Evolutionary conservation across 1,140 invertebrate species (phyloP), one percentile per base, ranked within the genome.

Genomic region (Drosophila trapezifrons): DNA sequence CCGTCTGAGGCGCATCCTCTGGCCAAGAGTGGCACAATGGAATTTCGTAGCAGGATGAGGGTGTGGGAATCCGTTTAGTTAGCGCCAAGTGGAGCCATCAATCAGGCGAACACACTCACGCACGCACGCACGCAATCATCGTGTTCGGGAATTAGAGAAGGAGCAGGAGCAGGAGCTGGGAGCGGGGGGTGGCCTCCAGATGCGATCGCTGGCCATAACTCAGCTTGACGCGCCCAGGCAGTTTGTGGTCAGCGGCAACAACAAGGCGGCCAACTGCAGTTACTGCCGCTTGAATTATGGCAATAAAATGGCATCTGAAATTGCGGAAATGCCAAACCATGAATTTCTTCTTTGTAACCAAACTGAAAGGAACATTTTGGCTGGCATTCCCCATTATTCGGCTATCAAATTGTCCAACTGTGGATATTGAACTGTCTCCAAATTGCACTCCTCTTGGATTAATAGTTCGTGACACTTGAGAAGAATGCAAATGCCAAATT

Each of bases 21-120:
- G 70, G 45, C 71, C 60, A 58, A 66, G 35, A 37, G 52, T 51
- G 71, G 52, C 35, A 57, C 63, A 75, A 57, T 74, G 69, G 70
- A 63, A 63, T 51, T 43, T 52, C 47, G 59, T 37, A 29, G 27
- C n/a, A 35, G 43, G 43, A 35, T 46, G 17, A 2, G 43, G 65
- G 47, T 38, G 35, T 55, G 57, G 7, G 65, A 80, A 78, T 78
- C 75, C 65, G 65, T 86, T 86, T 85, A 81, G 78, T 75, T 67
- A 57, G 75, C 64, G 27, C 70, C 78, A 86, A 85, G 78, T 85
- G 70, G 37, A 71, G 65, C 75, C 78, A 86, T 85, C 83, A 85
- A 86, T 85, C 78, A 86, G 57, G 18, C 25, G 42, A 62, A 64
- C 27, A 59, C 58, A 82, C 43, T 72, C 60, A 78, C 63, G 63